A percentile compares a stretch with the other conserved stretches of the same genome.
Conservation (phyloP, 1,140 invertebrate species). For the Leptinotarsa lineolata region DNA sequence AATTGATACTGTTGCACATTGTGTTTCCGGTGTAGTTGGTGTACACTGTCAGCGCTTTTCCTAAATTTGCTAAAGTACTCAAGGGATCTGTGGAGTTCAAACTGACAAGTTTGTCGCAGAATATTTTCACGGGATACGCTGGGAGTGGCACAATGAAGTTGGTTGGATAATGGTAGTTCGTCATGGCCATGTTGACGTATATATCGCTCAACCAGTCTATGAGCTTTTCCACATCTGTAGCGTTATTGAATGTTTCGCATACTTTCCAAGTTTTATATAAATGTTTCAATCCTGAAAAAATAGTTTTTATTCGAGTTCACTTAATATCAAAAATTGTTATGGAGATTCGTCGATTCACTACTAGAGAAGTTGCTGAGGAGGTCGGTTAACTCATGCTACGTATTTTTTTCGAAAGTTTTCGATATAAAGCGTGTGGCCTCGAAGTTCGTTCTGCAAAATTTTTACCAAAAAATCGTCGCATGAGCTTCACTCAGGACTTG, state of each 20-base stretch:
- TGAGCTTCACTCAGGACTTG: no score
- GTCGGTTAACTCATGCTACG: no score
- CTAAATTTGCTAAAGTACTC: conserved; percentile 65
- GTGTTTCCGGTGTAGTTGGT: conserved; percentile 80
- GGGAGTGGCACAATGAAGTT: conserved; percentile 83
- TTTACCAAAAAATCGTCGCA: no score
- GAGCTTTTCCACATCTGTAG: conserved; percentile 63
- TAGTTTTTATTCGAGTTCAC: conserved; percentile 41
- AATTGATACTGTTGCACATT: conserved; percentile 67
- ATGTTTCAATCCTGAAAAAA: conserved; percentile 65
- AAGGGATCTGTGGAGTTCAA: conserved; percentile 59
- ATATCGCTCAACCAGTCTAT: conserved; percentile 68
- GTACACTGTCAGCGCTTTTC: conserved; percentile 73
- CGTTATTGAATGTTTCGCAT: conserved; percentile 68
- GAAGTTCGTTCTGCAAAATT: no score
- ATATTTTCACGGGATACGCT: conserved; percentile 74
- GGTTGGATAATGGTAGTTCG: conserved; percentile 88
- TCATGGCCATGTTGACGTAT: conserved; percentile 85
- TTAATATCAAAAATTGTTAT: no score
- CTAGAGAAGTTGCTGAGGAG: no score
- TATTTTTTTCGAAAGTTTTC: no score
- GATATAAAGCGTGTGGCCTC: no score
- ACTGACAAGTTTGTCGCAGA: conserved; percentile 59
- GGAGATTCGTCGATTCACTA: no score
- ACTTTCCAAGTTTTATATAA: conserved; percentile 73